These are phyloP conservation scores for Xiphophorus couchianus DNA, from an alignment of 2,113 vertebrate species.

Conservation along the genomic window DNA sequence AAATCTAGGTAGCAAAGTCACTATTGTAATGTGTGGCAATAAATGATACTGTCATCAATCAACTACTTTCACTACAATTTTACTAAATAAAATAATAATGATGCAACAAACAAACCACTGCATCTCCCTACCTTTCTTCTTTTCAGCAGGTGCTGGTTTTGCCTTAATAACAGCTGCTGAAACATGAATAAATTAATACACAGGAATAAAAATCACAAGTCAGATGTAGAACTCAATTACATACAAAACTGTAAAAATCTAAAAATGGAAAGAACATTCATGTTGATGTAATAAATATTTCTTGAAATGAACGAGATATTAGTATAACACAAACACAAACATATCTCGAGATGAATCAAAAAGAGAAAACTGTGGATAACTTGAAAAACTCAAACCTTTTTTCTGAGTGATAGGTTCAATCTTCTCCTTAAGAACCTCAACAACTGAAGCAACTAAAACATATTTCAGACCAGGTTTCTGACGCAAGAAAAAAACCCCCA, in stretches of 20 bases:
- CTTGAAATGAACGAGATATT: neutral
- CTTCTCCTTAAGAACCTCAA: slow-evolving; percentile 45
- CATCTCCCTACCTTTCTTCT: slow-evolving; percentile 49
- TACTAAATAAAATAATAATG: neutral
- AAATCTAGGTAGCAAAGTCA: too few relatives aligned
- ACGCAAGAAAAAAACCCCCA: neutral
- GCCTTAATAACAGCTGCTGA: slow-evolving; percentile 20
- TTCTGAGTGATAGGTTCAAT: slow-evolving; percentile 30
- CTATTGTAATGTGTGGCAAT: neutral
- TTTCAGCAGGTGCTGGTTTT: slow-evolving; percentile 26
- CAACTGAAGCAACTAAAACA: slow-evolving; percentile 27
- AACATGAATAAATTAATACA: slow-evolving; percentile 8
- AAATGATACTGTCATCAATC: neutral
- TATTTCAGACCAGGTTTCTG: neutral
- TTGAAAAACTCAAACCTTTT: slow-evolving; percentile 41
- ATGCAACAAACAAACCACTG: slow-evolving; percentile 2
- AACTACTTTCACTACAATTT: neutral
- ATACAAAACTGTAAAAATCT: neutral
- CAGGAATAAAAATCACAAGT: neutral
- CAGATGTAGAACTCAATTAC: neutral
- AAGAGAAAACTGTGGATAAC: neutral
- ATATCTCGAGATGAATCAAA: neutral
- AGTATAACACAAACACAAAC: neutral
- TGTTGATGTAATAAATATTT: too few relatives aligned
- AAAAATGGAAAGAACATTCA: neutral